Conservation (phyloP, 2,888 invertebrate genomes). For the Pristionchus arcanus region DNA sequence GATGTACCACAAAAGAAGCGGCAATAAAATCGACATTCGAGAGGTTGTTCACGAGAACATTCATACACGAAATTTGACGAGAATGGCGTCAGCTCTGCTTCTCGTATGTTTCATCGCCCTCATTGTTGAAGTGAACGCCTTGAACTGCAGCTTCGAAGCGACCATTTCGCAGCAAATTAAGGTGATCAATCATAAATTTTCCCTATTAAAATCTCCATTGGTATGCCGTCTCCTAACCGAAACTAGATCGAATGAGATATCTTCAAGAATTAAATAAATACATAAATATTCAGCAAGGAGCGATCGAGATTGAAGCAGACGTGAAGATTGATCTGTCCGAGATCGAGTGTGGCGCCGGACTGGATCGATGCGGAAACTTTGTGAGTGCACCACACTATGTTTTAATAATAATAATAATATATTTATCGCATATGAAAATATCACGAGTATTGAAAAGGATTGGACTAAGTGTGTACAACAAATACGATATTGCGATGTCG, state of each 20-base stretch:
- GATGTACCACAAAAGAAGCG: not conserved
- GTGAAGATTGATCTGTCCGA: not conserved
- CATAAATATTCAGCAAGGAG: not conserved
- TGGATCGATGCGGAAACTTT: conserved; percentile 5
- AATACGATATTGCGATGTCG: too few relatives aligned
- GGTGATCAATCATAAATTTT: not conserved
- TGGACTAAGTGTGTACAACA: too few relatives aligned
- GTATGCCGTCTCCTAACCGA: too few relatives aligned
- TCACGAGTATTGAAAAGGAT: too few relatives aligned
- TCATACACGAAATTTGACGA: not conserved
- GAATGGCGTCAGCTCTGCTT: not conserved
- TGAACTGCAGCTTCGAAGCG: not conserved
- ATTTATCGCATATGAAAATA: too few relatives aligned
- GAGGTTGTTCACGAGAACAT: not conserved
- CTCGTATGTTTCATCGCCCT: not conserved
- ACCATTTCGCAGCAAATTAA: not conserved
- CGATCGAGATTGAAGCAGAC: not conserved
- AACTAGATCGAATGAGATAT: too few relatives aligned
- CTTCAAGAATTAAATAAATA: too few relatives aligned
- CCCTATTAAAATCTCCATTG: too few relatives aligned
- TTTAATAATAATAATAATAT: too few relatives aligned
- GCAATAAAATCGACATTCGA: not conserved
- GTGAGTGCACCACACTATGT: not conserved
- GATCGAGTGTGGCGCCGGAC: not conserved
- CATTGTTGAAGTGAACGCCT: not conserved